phyloP scores from a whole-genome alignment of 2,113 vertebrate species.

The Aptenodytes forsteri region DNA sequence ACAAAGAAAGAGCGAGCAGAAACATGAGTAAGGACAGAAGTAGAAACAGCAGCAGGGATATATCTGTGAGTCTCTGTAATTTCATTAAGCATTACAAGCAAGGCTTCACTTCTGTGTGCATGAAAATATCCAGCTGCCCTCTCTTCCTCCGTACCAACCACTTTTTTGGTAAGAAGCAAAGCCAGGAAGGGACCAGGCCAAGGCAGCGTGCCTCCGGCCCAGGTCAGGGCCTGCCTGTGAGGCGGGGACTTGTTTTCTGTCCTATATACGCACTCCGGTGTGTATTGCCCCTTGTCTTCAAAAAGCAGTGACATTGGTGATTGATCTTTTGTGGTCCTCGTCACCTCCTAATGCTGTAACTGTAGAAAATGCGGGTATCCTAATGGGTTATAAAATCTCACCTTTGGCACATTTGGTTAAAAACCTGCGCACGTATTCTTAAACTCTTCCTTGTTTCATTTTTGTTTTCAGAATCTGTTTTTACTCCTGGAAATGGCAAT shows the following conservation, averaged over 20 bases:
- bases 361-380: background rate
- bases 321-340: background rate
- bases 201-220: accelerated
- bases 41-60: background rate
- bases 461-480: background rate
- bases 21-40: background rate
- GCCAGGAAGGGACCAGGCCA: background rate
- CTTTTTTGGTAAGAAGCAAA: background rate
- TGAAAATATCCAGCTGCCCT: background rate
- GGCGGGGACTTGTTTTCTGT: background rate
- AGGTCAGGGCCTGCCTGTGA: background rate
- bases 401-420: background rate
- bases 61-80: background rate
- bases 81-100: background rate
- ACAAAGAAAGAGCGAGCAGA: background rate
- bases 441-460: background rate
- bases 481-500: background rate
- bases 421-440: background rate
- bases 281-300: background rate
- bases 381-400: background rate
- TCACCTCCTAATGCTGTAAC: background rate
- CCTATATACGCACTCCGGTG: too few relatives aligned
- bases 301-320: background rate
- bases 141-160: background rate
- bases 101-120: background rate